These are phyloP conservation scores for Tauraco erythrolophus DNA, from an alignment of 2,113 vertebrate genomes.

Conservation along the genomic window DNA sequence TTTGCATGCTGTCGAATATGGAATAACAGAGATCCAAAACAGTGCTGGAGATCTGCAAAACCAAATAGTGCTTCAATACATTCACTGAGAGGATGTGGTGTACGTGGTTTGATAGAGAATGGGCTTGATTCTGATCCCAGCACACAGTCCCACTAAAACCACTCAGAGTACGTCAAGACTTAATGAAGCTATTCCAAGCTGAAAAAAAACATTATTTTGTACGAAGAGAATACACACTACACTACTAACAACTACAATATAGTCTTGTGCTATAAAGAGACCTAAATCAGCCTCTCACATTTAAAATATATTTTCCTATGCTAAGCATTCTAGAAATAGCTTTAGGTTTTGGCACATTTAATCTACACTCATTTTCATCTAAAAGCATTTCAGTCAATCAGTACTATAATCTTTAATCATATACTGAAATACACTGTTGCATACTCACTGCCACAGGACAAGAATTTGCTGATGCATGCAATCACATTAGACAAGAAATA, in stretches of 20 bases:
- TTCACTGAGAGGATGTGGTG: neutral
- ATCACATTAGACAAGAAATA: neutral
- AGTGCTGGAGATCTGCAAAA: slow-evolving; percentile 64
- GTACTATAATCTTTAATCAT: neutral
- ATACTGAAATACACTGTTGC: neutral
- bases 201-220: neutral
- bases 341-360: neutral
- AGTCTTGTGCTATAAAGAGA: neutral
- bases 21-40: slow-evolving; percentile 74
- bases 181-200: neutral
- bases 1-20: slow-evolving; percentile 65
- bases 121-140: neutral
- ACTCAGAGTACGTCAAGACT: neutral
- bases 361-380: neutral
- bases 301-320: neutral
- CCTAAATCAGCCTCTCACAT: neutral
- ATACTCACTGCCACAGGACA: neutral
- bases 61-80: neutral
- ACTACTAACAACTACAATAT: neutral
- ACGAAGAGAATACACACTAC: neutral
- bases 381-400: neutral
- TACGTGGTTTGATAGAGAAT: neutral
- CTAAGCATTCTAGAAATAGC: neutral
- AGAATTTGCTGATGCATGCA: neutral
- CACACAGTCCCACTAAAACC: neutral